A percentile compares a stretch with the other conserved stretches of the same genome.
Conservation (phyloP, 2,113 vertebrate genomes). For the Cololabis saira region DNA sequence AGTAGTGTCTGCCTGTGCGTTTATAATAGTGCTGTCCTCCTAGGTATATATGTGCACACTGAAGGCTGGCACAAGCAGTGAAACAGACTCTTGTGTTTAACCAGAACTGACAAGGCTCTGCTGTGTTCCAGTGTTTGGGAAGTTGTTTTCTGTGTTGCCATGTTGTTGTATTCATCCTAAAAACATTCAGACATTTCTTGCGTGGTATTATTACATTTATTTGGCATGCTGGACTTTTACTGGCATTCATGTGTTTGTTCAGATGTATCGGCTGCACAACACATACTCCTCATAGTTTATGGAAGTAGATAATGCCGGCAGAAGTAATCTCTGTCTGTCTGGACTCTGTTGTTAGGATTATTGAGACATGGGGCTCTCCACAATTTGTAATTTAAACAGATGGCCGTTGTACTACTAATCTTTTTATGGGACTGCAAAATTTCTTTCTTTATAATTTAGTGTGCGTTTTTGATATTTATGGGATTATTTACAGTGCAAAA, state of each 20-base stretch:
- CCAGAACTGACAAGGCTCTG: constrained; percentile 3
- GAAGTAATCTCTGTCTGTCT: constrained; percentile 44
- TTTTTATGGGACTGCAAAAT: neutral
- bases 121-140: constrained; percentile 8
- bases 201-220: constrained; percentile 15
- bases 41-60: constrained; percentile 4
- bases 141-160: constrained; percentile 14
- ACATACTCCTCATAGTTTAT: constrained; percentile 26
- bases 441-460: neutral
- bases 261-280: constrained; percentile 1
- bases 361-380: constrained; percentile 39
- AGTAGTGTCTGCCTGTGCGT: constrained; percentile 20
- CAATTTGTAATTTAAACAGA: constrained; percentile 48
- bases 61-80: constrained; percentile 10
- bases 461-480: neutral
- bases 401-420: constrained; percentile 43
- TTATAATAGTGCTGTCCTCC: constrained; percentile 19
- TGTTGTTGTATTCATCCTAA: neutral
- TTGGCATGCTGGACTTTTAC: constrained; percentile 2
- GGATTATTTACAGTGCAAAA: neutral
- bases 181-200: constrained; percentile 5
- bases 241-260: constrained; percentile 22
- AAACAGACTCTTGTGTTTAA: constrained; percentile 6
- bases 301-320: constrained; percentile 13
- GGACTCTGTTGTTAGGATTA: constrained; percentile 36